phyloP scores from a whole-genome alignment of 2,888 invertebrate genomes.

The Meiosimyza platycephala region DNA sequence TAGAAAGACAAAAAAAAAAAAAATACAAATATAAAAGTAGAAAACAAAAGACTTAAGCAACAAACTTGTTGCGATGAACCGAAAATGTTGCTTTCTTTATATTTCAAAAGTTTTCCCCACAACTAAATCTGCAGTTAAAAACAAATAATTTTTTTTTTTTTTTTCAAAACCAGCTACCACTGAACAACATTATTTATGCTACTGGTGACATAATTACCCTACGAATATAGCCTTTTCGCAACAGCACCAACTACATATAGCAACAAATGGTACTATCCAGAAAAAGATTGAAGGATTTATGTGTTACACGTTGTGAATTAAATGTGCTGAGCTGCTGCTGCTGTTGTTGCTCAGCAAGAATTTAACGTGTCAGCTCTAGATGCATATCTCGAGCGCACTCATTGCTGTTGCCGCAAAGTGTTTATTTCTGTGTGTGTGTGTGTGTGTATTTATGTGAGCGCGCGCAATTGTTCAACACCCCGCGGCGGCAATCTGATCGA shows the following conservation, averaged over 20 bases:
- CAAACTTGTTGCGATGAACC: too few relatives aligned
- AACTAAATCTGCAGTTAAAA: too few relatives aligned
- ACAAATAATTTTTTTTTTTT: too few relatives aligned
- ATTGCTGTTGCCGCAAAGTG: too few relatives aligned
- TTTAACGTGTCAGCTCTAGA: not conserved
- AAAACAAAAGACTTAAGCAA: too few relatives aligned
- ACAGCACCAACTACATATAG: not conserved
- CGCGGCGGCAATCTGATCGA: constrained; percentile 35
- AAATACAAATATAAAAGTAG: too few relatives aligned
- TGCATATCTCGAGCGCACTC: too few relatives aligned
- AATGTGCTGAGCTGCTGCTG: not conserved
- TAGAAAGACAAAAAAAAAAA: too few relatives aligned
- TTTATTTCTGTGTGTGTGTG: too few relatives aligned
- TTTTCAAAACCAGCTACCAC: too few relatives aligned
- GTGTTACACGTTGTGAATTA: constrained; percentile 33
- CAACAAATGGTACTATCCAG: not conserved
- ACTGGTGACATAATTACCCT: constrained; percentile 27
- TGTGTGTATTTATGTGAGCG: not conserved
- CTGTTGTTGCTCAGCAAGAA: not conserved
- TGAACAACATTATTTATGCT: constrained; percentile 30
- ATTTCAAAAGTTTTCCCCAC: too few relatives aligned
- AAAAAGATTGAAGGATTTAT: constrained; percentile 29
- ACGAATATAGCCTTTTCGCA: constrained; percentile 6
- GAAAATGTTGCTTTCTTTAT: too few relatives aligned
- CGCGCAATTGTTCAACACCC: constrained; percentile 33